Evolutionary conservation across 2,797 vertebrate genomes (phyloP), one percentile per base, ranked within the genome.

Genomic region (Phalanger gymnotis): DNA sequence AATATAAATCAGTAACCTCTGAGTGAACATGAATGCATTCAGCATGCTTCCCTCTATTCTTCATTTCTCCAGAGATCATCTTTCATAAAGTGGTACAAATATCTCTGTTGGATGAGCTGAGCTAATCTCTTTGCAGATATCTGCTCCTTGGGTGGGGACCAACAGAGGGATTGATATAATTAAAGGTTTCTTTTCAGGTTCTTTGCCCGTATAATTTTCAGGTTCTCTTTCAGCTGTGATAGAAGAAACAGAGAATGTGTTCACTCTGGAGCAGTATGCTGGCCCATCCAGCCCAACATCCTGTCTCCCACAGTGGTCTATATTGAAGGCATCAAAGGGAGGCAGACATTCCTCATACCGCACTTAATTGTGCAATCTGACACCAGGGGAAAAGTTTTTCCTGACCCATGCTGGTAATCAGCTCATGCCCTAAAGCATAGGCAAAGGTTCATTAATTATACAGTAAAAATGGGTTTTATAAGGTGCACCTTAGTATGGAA

Each of bases 371-470:
- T 96, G 94, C 91, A 92, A 81, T 66, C 91, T 93, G 73, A 91
- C 91, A 93, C 95, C 51, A 0, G 52, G 94, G 92, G 2, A 90
- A 91, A 51, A n/a, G 90, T 90, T 91, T 95, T 93, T 94, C 91
- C 90, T 91, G 87, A 90, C 95, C 96, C 92, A 91, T 90, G 93
- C 94, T 94, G 53, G 93, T 95, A 94, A 95, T 96, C 93, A 95
- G 87, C 91, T 94, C 95, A 55, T 92, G 92, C 40, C 91, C 54
- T 95, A 57, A 52, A 92, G 92, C 56, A 27, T 10, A 95, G 81
- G 96, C 25, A 87, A 95, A 31, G 19, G 56, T 55, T 94, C 91
- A 95, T 97, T 54, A 91, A 66, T 95, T 97, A 96, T 73, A 92
- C 30, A 91, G 30, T 27, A 91, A 94, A 89, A 93, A 55, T 55